Evolutionary conservation across 2,113 vertebrate genomes (phyloP), one percentile per base, ranked within the genome.

Genomic region (Dicerorhinus sumatrensis): DNA sequence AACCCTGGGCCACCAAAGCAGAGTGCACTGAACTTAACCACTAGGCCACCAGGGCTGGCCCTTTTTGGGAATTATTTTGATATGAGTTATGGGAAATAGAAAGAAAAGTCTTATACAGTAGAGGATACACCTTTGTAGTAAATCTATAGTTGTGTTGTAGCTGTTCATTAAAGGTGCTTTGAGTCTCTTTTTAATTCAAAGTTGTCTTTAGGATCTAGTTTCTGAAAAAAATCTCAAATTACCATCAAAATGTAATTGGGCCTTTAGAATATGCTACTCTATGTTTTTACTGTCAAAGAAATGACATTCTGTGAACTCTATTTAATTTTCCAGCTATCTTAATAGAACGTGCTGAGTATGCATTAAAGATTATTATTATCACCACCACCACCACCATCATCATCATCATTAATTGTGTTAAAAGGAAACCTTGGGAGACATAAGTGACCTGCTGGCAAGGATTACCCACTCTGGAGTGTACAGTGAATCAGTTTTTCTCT

Each of bases 401-500:
- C 72, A 75, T 89, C 83, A 91, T 96, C 60, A 95, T 97, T 94
- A 97, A 90, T 88, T 95, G 58, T 91, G 70, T 83, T 94, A 85
- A 97, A 97, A 90, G 79, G 91, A 97, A 97, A 81, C 73, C 79
- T 96, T 94, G 31, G n/a, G 77, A 97, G 29, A 89, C 62, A 51
- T 72, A 86, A 82, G 73, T 69, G 91, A 97, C 85, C 79, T 84
- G 90, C 76, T 97, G 84, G 77, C 89, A 97, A 92, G 89, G 86
- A 97, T 96, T 97, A 97, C 90, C 72, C 72, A 82, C 80, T 86
- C 51, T 76, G 76, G 60, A 84, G 54, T 94, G 18, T 73, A 65
- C 69, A 48, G 62, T 58, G 75, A 72, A 97, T 98, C 72, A 51
- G 91, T 97, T 98, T 96, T 97, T 48, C 89, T 97, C 95, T 93